Base-by-base conservation (phyloP, 2,888 invertebrate genomes). In the Arge pagana region DNA sequence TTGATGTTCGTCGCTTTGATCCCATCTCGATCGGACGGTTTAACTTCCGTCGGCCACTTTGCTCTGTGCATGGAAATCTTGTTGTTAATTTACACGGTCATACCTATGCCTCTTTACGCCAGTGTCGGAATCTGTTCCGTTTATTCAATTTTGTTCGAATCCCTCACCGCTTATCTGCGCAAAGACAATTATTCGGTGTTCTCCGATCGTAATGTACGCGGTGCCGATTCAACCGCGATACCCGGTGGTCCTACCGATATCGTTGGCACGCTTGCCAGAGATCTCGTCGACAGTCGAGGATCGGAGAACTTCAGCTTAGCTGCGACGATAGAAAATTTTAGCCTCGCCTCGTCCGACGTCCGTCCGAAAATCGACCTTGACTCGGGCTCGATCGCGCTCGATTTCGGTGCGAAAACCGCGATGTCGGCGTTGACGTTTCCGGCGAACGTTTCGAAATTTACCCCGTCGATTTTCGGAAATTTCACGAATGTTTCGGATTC, bases 81-180 rank as follows among this genome's bases (percentile, higher is more conserved):
- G 48, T 82, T 96, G 60, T 82, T 96, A 62, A 88, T 96, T 71
- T 97, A 97, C 77, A 96, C 96, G 30, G 86, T 96, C 59, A 87
- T 96, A 64, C 96, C 96, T 19, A 82, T 97, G 79, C 93, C 93
- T 50, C 79, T 97, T 39, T 96, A 90, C 82, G 81, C 89, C 66
- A 90, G 92, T 72, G 85, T 93, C 52, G 79, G 85, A 39, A 85
- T 93, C 66, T 90, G 93, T 56, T 79, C 88, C 55, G 69, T 85
- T 39, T 96, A 94, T 78, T 94, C 96, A n/a, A 79, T 90, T 55
- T 77, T 86, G 26, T 96, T 94, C 78, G 96, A 96, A 81, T 78
- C 87, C 48, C 80, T 93, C 60, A 86, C 86, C 60, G 70, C 66
- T 52, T 69, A 71, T 53, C 54, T 72, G 3, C 72, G 74, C 33